phyloP scores from a whole-genome alignment of 2,888 invertebrate species.

The Pyrgus malvae region DNA sequence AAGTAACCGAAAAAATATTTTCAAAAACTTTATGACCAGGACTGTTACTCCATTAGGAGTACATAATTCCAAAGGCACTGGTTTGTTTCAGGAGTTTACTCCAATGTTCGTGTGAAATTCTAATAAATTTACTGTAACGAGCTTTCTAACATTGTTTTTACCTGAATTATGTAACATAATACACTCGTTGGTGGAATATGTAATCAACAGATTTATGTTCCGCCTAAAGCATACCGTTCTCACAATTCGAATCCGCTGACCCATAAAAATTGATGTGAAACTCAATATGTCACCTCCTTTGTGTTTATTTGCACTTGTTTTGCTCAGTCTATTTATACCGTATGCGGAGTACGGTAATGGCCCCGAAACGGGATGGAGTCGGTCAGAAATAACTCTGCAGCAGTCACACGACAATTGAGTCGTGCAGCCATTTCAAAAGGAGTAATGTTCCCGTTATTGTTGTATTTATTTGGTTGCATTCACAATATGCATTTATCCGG shows the following conservation, averaged over 20 bases:
- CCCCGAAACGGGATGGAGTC: conserved; percentile 48
- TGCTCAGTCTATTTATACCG: conserved; percentile 43
- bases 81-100: not conserved
- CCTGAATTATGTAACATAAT: not conserved
- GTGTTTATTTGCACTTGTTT: conserved; percentile 28
- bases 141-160: not conserved
- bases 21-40: too few relatives aligned
- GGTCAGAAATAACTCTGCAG: conserved; percentile 50
- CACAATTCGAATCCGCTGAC: conserved; percentile 8
- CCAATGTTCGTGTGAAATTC: not conserved
- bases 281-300: conserved; percentile 23
- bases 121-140: not conserved
- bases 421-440: conserved; percentile 40
- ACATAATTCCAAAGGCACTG: too few relatives aligned
- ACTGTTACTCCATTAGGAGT: not conserved
- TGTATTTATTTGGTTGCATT: conserved; percentile 29
- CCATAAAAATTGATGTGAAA: conserved; percentile 23
- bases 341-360: conserved; percentile 44
- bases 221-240: not conserved
- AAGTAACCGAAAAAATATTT: too few relatives aligned
- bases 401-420: conserved; percentile 53
- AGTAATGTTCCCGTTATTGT: conserved; percentile 31
- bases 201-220: not conserved
- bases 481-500: conserved; percentile 29
- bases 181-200: not conserved